Base-by-base conservation (phyloP, 2,888 invertebrate genomes). In the Scotopteryx bipunctaria region DNA sequence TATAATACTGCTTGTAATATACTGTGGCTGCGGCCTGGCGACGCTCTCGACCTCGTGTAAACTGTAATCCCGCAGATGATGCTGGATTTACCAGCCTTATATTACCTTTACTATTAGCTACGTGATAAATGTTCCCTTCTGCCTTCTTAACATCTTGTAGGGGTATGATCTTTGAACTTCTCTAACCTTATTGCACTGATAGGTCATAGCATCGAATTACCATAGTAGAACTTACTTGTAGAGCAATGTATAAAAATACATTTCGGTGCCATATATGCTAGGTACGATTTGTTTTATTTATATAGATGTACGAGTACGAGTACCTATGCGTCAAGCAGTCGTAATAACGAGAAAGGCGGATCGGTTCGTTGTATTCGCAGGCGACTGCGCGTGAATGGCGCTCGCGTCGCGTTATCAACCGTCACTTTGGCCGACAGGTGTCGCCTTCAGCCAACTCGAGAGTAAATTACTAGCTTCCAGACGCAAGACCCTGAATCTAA, bases 401-500 rank as follows among this genome's bases (percentile, higher is more conserved):
- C 76, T 76, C 82, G 82, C 82, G 77, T 87, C 86, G 85, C 79
- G 86, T 90, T 89, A 88, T 87, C 85, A 83, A 81, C 82, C 85
- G 84, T 88, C 88, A 88, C 82, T 84, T 85, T 73, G 75, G 73
- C 71, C 86, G 89, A 88, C 89, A 90, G 89, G 89, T 89, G 88
- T 89, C 89, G 86, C 86, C 86, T 86, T 86, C 89, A 89, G 87
- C 86, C 83, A 84, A 84, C 86, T 88, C 83, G 83, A 86, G 82
- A 87, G 88, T 86, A 88, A 89, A 89, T 89, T 90, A 89, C 89
- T 83, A 83, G 81, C 84, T 82, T 78, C 79, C 78, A 84, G 53
- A 35, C 43, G 44, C 35, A 29, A 86, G 79, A 83, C 86, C 83
- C 84, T 88, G 87, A 89, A 86, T 88, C 78, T 85, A 82, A 88